Conservation (phyloP, 2,797 vertebrate genomes). For the Pelobates cultripes region DNA sequence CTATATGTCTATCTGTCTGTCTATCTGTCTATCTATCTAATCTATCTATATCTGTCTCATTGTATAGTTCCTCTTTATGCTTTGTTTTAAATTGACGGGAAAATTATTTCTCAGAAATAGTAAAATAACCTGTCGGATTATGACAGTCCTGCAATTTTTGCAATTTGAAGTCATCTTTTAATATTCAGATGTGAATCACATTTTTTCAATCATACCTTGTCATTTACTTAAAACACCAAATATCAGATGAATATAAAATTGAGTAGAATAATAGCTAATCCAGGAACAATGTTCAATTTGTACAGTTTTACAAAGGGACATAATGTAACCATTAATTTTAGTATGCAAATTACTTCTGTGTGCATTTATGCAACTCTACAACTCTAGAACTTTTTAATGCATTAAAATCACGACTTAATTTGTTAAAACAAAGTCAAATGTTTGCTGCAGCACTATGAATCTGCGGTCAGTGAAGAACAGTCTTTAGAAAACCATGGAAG, state of each 20-base stretch:
- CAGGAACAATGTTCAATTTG: conserved; percentile 12
- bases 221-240: conserved; percentile 17
- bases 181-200: neutral
- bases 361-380: neutral
- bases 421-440: neutral
- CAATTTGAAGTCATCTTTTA: conserved; percentile 6
- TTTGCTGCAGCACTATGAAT: neutral
- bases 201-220: conserved; percentile 2
- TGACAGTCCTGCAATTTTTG: conserved; percentile 8
- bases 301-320: conserved; percentile 1
- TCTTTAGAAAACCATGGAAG: no score
- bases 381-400: conserved; percentile 5
- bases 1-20: no score
- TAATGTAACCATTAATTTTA: conserved; percentile 31
- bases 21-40: no score
- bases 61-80: no score
- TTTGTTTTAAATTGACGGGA: neutral
- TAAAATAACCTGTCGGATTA: neutral
- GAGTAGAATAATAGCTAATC: conserved; percentile 17
- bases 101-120: neutral
- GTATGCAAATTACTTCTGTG: conserved; percentile 19
- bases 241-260: neutral
- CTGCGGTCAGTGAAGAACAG: neutral
- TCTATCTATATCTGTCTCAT: no score
- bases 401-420: conserved; percentile 5